Conservation (phyloP, 1,140 invertebrate species). For the Saccostrea echinata region DNA sequence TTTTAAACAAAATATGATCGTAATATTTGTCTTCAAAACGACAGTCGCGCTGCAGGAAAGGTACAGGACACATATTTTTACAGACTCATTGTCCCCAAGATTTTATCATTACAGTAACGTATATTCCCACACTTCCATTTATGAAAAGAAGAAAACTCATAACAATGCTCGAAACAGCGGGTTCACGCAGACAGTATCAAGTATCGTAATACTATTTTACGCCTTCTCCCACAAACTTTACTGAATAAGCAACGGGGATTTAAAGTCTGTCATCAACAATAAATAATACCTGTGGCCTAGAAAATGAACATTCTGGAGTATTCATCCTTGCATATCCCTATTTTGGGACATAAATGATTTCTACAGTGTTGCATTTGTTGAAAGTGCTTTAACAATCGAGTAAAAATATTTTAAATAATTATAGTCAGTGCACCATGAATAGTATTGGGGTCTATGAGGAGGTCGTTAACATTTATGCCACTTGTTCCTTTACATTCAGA, state of each 20-base stretch:
- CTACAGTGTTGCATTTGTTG: too few species aligned
- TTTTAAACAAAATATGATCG: too few species aligned
- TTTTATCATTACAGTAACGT: background rate
- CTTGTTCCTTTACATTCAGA: too few species aligned
- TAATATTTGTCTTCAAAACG: too few species aligned
- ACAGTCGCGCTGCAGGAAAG: too few species aligned
- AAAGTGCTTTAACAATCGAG: too few species aligned
- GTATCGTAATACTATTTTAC: background rate
- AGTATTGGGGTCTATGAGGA: too few species aligned
- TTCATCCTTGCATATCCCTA: background rate
- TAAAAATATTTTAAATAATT: too few species aligned
- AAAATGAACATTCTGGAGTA: background rate
- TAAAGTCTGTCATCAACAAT: background rate
- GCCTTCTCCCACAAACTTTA: background rate
- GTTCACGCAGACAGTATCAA: background rate
- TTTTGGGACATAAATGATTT: background rate
- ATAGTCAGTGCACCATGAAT: too few species aligned
- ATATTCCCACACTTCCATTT: conserved; percentile 2
- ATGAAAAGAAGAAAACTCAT: background rate
- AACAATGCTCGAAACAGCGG: background rate
- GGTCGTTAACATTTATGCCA: too few species aligned
- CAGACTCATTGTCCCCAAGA: background rate
- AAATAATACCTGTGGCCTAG: background rate
- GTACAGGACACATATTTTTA: too few species aligned
- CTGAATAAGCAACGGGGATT: background rate